Evolutionary conservation across 2,797 vertebrate genomes (phyloP).

Genomic region (Coluber constrictor): DNA sequence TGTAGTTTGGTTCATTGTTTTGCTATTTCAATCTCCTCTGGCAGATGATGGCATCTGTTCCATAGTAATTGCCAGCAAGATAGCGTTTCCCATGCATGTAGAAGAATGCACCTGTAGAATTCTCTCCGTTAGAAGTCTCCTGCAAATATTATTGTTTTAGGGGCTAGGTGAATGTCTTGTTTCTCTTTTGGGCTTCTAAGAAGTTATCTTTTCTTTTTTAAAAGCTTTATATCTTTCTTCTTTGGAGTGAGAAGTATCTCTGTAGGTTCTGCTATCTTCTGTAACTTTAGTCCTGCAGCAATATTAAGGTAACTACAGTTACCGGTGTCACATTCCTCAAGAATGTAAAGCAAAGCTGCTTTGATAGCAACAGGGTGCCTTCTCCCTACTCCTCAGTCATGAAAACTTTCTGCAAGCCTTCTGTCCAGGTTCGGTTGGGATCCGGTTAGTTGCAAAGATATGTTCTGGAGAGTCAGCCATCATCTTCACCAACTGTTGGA

Average conservation of each 20-base stretch:
- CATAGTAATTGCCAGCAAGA: too few species aligned
- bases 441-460: neutral
- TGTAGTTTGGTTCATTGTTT: neutral
- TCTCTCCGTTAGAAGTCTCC: neutral
- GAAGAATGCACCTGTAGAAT: too few species aligned
- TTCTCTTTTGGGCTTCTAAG: neutral
- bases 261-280: neutral
- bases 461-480: neutral
- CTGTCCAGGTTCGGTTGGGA: too few species aligned
- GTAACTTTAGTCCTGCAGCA: neutral
- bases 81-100: fast-evolving
- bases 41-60: neutral
- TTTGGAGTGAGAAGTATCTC: neutral
- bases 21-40: neutral
- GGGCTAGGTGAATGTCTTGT: neutral
- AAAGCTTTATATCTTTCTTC: neutral
- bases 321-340: too few species aligned
- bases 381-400: neutral
- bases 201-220: neutral
- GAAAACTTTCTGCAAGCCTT: neutral
- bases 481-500: neutral
- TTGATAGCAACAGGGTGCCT: neutral
- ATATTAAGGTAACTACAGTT: neutral
- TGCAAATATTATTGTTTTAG: neutral
- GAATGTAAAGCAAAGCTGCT: neutral